A percentile compares a stretch with the other conserved stretches of the same genome.
Evolutionary conservation across 2,797 vertebrate species (phyloP).

Genomic region (Chiroxiphia lanceolata): DNA sequence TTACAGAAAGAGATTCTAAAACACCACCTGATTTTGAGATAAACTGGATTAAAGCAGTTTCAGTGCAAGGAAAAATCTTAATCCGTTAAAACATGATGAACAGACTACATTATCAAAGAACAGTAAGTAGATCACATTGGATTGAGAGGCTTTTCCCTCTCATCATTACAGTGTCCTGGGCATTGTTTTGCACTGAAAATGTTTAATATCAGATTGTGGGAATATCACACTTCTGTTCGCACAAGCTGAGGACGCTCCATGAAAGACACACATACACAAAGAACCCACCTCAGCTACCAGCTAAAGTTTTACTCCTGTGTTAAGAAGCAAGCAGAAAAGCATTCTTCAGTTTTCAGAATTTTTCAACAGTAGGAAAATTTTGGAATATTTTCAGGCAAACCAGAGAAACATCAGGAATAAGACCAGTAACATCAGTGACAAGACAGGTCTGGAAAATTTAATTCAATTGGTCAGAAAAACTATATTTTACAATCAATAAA

Average conservation of each 20-base stretch:
- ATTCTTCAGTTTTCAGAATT: neutral
- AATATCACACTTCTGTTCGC: neutral
- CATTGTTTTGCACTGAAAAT: neutral
- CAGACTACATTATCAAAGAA: neutral
- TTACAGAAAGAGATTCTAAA: neutral
- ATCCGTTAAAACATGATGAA: neutral
- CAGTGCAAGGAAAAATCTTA: neutral
- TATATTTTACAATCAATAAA: neutral
- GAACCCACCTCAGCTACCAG: neutral
- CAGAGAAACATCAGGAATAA: neutral
- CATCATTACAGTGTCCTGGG: neutral
- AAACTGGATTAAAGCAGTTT: neutral
- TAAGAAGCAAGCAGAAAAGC: neutral
- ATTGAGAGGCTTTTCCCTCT: neutral
- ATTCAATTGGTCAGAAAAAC: neutral
- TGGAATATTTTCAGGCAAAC: neutral
- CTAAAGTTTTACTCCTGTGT: neutral
- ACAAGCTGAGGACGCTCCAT: neutral
- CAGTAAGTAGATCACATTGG: neutral
- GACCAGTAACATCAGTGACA: neutral
- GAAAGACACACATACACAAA: neutral
- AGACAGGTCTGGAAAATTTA: neutral
- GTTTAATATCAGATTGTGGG: neutral
- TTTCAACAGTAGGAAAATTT: neutral
- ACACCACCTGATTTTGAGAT: neutral